Conservation (phyloP, 2,113 vertebrate genomes). For the Hypomesus transpacificus region DNA sequence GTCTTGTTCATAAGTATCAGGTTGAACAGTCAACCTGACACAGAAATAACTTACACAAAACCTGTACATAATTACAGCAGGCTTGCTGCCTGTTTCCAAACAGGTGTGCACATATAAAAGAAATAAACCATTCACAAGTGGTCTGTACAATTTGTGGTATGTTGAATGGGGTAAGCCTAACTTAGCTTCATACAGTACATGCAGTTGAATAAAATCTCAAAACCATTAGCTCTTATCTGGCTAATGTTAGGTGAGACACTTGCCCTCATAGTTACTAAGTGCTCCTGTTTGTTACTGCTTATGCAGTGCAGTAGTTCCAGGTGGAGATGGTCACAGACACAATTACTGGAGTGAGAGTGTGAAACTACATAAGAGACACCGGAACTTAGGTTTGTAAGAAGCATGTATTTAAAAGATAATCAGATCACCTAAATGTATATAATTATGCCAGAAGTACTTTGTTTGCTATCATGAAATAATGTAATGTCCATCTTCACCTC, state of each 20-base stretch:
- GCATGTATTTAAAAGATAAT: not conserved
- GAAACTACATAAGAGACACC: not conserved
- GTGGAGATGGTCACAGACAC: not conserved
- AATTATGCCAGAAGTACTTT: no score
- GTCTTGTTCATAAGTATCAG: slow-evolving; percentile 41
- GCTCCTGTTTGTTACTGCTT: no score
- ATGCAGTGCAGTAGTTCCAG: no score
- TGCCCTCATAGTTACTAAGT: no score
- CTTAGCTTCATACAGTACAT: slow-evolving; percentile 15
- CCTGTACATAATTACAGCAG: slow-evolving; percentile 85
- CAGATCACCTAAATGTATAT: no score
- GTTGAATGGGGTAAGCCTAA: slow-evolving; percentile 24
- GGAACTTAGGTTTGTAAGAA: not conserved
- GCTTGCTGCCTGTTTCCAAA: slow-evolving; percentile 52
- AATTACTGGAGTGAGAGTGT: not conserved
- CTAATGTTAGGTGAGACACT: not conserved
- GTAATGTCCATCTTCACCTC: not conserved
- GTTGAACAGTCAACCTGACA: slow-evolving; percentile 5
- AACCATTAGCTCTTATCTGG: not conserved
- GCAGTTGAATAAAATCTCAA: not conserved
- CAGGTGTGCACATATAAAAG: slow-evolving; percentile 49
- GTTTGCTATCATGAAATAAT: not conserved
- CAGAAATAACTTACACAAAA: slow-evolving; percentile 78
- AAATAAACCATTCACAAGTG: slow-evolving; percentile 37
- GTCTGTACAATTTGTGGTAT: slow-evolving; percentile 38